Base-by-base conservation (phyloP, 2,797 vertebrate species). In the Acanthurus tractus region DNA sequence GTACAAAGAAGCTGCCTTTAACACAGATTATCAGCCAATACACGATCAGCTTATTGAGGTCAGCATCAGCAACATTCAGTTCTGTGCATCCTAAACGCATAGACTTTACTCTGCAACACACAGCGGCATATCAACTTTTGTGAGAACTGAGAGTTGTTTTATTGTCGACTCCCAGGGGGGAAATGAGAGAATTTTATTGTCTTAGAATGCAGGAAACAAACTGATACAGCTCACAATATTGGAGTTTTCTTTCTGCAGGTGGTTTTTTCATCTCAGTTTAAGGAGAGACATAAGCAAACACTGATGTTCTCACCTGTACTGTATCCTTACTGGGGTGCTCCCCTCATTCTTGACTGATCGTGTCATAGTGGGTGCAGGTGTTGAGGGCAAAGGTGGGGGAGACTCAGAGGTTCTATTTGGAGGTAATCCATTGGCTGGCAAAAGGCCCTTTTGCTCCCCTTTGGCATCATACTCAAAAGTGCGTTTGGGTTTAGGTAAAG, bases 401-500 rank as follows among this genome's bases (percentile, higher is more conserved):
- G 96, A 96, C 92, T 97, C 96, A 0, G 94, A 85, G 18, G 89
- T 86, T 79, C 93, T 91, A 58, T 95, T 94, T 76, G 94, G 95
- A 96, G 96, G 96, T 96, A 98, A 95, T 94, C 97, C 97, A 93
- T 98, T 98, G 86, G 93, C 95, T 8, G 97, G 90, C 49, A 48
- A 79, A 83, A 92, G 92, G 75, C 82, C 94, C 88, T 95, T 96
- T 86, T 97, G 96, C 83, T 91, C 96, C 83, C 94, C 96, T 89
- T 99, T 98, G 82, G 97, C 97, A 74, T 99, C 98, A 2, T 99
- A 99, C 90, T 99, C 98, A 90, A 99, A 99, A 95, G 98, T 99
- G 94, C 98, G 97, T 94, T 97, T 99, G 70, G 98, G 98, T 92
- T 99, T 99, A 45, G 98, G 98, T 80, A 99, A 95, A 46, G 98